These are phyloP conservation scores for Cerceris rybyensis DNA, from an alignment of 2,888 invertebrate species.

Conservation along the genomic window DNA sequence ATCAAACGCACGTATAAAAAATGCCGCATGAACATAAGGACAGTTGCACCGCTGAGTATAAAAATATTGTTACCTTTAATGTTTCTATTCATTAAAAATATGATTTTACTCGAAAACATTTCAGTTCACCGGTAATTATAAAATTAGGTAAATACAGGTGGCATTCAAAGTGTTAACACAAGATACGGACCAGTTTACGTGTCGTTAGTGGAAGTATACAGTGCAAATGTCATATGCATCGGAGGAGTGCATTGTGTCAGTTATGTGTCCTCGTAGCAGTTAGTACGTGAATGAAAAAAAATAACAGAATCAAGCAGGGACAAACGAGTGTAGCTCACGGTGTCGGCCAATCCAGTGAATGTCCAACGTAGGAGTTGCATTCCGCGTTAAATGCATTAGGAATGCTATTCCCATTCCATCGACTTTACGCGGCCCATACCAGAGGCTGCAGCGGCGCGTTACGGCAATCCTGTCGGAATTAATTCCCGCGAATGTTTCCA, in stretches of 20 bases:
- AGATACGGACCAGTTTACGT: too few relatives aligned
- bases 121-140: too few relatives aligned
- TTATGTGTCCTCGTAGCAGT: not conserved
- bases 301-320: not conserved
- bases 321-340: not conserved
- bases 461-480: slow-evolving; percentile 40
- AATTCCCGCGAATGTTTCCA: slow-evolving; percentile 54
- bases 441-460: slow-evolving; percentile 14
- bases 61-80: too few relatives aligned
- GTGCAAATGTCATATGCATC: too few relatives aligned
- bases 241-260: not conserved
- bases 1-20: too few relatives aligned
- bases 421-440: slow-evolving; percentile 16
- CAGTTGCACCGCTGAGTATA: too few relatives aligned
- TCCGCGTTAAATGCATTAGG: slow-evolving; percentile 72
- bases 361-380: slow-evolving; percentile 70
- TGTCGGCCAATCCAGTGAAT: slow-evolving; percentile 50
- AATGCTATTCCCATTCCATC: slow-evolving; percentile 63
- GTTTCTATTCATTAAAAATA: too few relatives aligned
- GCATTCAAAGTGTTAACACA: too few relatives aligned
- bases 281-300: slow-evolving; percentile 14
- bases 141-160: too few relatives aligned
- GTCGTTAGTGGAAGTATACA: not conserved
- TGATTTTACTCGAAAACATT: too few relatives aligned
- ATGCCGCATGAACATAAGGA: too few relatives aligned